A percentile compares a stretch with the other conserved stretches of the same genome.
Evolutionary conservation across 2,797 vertebrate species (phyloP).

Genomic region (Xenopus petersii): DNA sequence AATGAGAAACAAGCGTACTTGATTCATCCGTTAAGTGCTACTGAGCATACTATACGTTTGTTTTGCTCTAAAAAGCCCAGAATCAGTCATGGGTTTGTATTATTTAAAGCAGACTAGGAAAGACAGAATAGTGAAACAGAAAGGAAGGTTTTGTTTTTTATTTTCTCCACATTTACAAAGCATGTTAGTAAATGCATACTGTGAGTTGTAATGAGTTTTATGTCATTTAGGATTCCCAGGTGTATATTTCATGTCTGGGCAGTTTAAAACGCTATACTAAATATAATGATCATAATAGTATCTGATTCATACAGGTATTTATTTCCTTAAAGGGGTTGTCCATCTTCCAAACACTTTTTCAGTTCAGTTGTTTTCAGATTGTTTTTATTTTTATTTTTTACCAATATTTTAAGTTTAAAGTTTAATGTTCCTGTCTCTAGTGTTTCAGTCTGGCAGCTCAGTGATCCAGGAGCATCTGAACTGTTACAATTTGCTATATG

Average conservation of each 20-base stretch:
- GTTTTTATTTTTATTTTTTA: too few relatives aligned
- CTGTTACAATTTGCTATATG: too few relatives aligned
- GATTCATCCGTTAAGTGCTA: slow-evolving; percentile 4
- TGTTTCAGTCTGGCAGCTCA: too few relatives aligned
- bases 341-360: too few relatives aligned
- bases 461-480: too few relatives aligned
- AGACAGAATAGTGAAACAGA: slow-evolving; percentile 19
- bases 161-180: slow-evolving; percentile 50
- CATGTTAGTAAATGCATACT: slow-evolving; percentile 65
- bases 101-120: not conserved
- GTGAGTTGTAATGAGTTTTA: slow-evolving; percentile 70
- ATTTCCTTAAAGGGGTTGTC: not conserved
- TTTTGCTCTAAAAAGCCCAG: not conserved
- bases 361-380: too few relatives aligned
- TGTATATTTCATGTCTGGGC: not conserved
- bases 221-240: slow-evolving; percentile 34
- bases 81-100: too few relatives aligned
- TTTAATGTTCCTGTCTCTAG: too few relatives aligned
- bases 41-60: not conserved
- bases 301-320: not conserved
- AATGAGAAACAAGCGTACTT: slow-evolving; percentile 7
- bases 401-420: too few relatives aligned
- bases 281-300: not conserved
- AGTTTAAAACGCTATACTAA: not conserved
- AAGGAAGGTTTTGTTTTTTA: slow-evolving; percentile 40